Conservation (phyloP, 2,797 vertebrate species). For the Tiaroga cobitis region DNA sequence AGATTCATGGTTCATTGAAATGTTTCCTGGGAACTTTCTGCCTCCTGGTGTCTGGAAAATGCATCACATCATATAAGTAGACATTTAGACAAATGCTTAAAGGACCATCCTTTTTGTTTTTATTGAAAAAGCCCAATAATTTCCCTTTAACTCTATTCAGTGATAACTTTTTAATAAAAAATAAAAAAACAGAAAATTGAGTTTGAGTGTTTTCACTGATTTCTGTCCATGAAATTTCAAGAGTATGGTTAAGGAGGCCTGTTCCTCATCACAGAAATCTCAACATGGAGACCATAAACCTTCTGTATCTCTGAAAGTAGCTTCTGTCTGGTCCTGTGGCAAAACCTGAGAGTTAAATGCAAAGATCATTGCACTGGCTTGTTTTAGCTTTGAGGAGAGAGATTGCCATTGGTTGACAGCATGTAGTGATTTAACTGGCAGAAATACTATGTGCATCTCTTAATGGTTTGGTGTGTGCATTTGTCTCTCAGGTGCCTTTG, state of each 20-base stretch:
- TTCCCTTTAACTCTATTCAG: too few relatives aligned
- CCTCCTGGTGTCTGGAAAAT: constrained; percentile 52
- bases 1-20: not conserved
- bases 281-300: not conserved
- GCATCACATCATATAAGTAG: not conserved
- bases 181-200: too few relatives aligned
- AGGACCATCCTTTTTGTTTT: not conserved
- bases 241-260: not conserved
- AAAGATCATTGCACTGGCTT: not conserved
- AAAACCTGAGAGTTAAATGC: not conserved
- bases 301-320: not conserved
- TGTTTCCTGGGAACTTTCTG: constrained; percentile 37
- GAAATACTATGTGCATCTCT: not conserved
- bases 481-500: constrained; percentile 86
- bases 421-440: not conserved
- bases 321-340: not conserved
- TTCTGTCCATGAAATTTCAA: not conserved
- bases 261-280: not conserved
- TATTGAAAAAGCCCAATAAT: not conserved
- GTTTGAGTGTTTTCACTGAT: not conserved
- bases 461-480: constrained; percentile 28
- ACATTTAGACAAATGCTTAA: not conserved
- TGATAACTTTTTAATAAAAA: too few relatives aligned
- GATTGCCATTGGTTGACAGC: not conserved
- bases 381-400: not conserved